Evolutionary conservation across 1,140 invertebrate genomes (phyloP), one percentile per base, ranked within the genome.

Genomic region (Caenorhabditis inopinata): DNA sequence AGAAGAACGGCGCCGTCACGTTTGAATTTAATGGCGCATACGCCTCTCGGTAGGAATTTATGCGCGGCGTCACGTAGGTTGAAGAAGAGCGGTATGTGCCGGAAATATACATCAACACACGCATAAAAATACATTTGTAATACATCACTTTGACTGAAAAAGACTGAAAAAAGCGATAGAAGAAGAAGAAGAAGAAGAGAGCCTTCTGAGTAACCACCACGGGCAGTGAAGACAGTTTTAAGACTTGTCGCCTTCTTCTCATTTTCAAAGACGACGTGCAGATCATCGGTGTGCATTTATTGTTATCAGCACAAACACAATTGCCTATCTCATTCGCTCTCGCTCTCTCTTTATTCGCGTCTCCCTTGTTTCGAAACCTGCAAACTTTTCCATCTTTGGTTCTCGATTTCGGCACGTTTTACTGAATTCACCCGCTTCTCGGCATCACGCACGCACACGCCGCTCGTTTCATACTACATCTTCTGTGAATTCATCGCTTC

Each of bases 261-360:
- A 23, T n/a, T 23, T 23, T 12, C 5, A n/a, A 51, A 23, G 51
- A 58, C 51, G 58, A 68, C 58, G 58, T 68, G 58, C 58, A 38
- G 58, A 68, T 68, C 58, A 68, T 1, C 58, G 38, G 25, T 68
- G 32, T 68, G 32, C 32, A 42, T 42, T 68, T 68, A 68, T 68
- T 68, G 58, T 68, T 68, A 68, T 68, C 58, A 68, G 58, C 32
- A 68, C 58, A n/a, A n/a, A n/a, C n/a, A n/a, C n/a, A n/a, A n/a
- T n/a, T n/a, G n/a, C n/a, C n/a, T 11, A 25, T 68, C 11, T 32
- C 27, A 12, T 32, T 32, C 16, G 38, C 14, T 42, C 6, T 42
- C 38, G 5, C 38, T 42, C 38, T 42, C 38, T 14, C 38, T 5
- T 58, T 58, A 2, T 68, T 32, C 38, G 23, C 32, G 58, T 32